Base-by-base conservation (phyloP, 92 coral and sea anemone species). In the Bergia puertoricense region DNA sequence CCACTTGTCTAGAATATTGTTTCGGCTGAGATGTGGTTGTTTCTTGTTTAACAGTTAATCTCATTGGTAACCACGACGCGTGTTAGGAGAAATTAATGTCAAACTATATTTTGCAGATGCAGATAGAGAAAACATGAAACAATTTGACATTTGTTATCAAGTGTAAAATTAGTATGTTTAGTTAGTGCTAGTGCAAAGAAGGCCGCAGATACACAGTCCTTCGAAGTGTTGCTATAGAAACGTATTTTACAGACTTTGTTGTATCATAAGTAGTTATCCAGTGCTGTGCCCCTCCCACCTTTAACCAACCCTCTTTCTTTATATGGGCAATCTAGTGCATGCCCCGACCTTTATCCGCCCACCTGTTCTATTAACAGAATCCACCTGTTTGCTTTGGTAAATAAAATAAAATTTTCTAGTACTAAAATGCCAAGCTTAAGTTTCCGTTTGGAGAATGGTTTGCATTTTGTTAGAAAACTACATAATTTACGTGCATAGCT, bases 381-480 rank as follows among this genome's bases (percentile, higher is more conserved):
- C 23, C 37, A 77, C 81, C 81, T 77, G 81, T 18, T 77, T 77
- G 81, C 44, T 77, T 42, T 45, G 59, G 4, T 16, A 77, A 44
- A 44, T 23, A 74, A 7, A 20, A 40, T 76, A 5, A 42, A 44
- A 0, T 10, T 38, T 11, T 77, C 23, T 62, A 62, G 4, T 62
- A 8, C 30, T 20, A 62, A 22, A 22, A 1, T 14, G 5, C 69
- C 0, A 20, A 10, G 16, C 4, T 18, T 62, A 62, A 20, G 69
- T 4, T 22, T 22, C 6, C 69, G n/a, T 62, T 18, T 20, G 14
- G 59, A 54, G 18, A 13, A 11, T 62, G 5, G 69, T 62, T 62
- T 22, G 30, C 2, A 62, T 62, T 62, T 6, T 62, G 30, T 30
- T 30, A 30, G 30, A 30, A 30, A 30, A 30, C 30, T 30, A 30